Conservation (phyloP, 2,113 vertebrate species). For the Callipepla californica region DNA sequence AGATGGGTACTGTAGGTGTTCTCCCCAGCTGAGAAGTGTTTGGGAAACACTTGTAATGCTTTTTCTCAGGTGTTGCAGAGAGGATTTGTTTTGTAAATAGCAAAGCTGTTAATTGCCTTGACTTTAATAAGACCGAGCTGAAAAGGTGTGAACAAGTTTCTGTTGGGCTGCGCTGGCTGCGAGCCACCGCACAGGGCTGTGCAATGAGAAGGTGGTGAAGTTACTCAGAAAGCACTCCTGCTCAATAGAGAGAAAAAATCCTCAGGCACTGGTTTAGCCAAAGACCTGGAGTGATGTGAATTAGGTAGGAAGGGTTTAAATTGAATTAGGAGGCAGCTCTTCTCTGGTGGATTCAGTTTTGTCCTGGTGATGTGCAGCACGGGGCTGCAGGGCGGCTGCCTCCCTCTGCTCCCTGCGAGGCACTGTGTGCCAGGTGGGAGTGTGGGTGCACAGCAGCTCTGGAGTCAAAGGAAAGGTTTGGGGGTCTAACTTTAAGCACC, state of each 20-base stretch:
- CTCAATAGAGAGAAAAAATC: background rate
- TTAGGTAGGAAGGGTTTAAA: background rate
- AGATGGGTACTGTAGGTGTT: background rate
- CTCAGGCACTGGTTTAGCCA: background rate
- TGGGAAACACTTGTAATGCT: conserved; percentile 56
- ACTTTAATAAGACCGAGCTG: conserved; percentile 47
- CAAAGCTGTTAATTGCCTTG: conserved; percentile 51
- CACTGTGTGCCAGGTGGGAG: rapidly evolving
- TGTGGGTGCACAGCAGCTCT: background rate
- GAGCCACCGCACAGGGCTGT: background rate
- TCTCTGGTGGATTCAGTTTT: background rate
- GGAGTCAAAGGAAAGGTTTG: background rate
- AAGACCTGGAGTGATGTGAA: background rate
- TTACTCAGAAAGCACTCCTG: background rate
- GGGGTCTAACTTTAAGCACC: background rate
- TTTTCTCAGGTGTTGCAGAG: conserved; percentile 62
- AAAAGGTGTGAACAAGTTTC: conserved; percentile 53
- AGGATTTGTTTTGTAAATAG: conserved; percentile 72
- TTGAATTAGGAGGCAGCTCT: rapidly evolving
- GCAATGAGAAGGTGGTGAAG: background rate
- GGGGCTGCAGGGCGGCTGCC: background rate
- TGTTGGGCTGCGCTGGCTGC: background rate
- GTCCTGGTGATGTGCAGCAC: rapidly evolving
- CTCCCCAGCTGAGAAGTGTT: background rate
- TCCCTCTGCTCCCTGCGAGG: background rate